Conservation (phyloP, 2,888 invertebrate genomes). For the Drosophila meridiana region DNA sequence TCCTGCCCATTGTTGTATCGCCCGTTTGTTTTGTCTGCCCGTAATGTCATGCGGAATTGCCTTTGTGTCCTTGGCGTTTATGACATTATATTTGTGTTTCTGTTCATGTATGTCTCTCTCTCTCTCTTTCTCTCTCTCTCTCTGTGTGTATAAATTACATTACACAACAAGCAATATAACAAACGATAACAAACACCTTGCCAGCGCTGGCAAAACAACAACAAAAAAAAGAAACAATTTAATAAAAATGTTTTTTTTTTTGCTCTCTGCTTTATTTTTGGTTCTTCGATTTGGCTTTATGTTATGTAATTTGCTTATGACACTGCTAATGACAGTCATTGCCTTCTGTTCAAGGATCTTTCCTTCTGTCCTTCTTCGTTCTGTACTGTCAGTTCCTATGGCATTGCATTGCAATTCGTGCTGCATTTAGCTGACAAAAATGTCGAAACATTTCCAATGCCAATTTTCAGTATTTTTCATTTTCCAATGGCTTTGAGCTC, state of each 20-base stretch:
- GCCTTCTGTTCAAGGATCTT: slow-evolving; percentile 10
- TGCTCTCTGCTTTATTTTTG: neutral
- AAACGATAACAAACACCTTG: slow-evolving; percentile 81
- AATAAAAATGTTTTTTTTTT: slow-evolving; percentile 56
- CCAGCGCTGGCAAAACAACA: slow-evolving; percentile 11
- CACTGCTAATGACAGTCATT: slow-evolving; percentile 61
- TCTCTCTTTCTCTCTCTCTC: slow-evolving; percentile 30
- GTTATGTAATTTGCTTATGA: slow-evolving; percentile 61
- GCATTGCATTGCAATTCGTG: slow-evolving; percentile 42
- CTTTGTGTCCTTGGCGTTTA: slow-evolving; percentile 77
- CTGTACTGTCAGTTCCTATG: slow-evolving; percentile 27
- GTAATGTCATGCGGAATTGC: slow-evolving; percentile 76
- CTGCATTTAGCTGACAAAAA: slow-evolving; percentile 38
- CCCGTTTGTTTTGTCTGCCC: slow-evolving; percentile 73
- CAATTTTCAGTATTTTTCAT: slow-evolving; percentile 42
- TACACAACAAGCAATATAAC: slow-evolving; percentile 79
- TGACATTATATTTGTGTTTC: slow-evolving; percentile 74
- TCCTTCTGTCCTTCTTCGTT: neutral
- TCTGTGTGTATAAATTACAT: slow-evolving; percentile 72
- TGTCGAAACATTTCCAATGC: slow-evolving; percentile 39
- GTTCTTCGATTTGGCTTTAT: slow-evolving; percentile 57
- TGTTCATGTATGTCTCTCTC: slow-evolving; percentile 25
- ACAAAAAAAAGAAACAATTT: slow-evolving; percentile 55
- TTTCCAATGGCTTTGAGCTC: slow-evolving; percentile 6
- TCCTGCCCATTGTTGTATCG: slow-evolving; percentile 45